phyloP scores from a whole-genome alignment of 2,113 vertebrate genomes.

The Archilochus colubris region DNA sequence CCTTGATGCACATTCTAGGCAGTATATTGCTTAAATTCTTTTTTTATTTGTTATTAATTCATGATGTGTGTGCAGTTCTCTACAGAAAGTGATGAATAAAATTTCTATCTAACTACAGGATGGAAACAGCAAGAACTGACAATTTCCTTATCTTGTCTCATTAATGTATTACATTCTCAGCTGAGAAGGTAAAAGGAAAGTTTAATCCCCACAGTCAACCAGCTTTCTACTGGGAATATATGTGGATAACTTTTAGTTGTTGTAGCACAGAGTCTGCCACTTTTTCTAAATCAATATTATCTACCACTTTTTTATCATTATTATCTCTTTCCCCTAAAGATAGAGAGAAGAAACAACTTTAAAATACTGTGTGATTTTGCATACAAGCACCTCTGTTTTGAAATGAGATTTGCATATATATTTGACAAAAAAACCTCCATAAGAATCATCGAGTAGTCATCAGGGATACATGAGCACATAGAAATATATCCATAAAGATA shows the following conservation, averaged over 20 bases:
- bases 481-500: neutral
- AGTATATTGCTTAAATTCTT: neutral
- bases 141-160: neutral
- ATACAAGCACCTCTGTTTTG: neutral
- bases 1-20: neutral
- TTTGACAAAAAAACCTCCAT: neutral
- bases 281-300: neutral
- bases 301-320: neutral
- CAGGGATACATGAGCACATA: neutral
- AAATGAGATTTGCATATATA: neutral
- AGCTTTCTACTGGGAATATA: neutral
- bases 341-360: neutral
- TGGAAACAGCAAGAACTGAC: neutral
- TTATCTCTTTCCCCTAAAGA: rapidly evolving
- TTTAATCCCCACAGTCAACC: neutral
- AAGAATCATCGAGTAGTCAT: neutral
- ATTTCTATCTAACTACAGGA: neutral
- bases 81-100: neutral
- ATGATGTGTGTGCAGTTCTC: neutral
- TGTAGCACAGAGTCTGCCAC: neutral
- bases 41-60: neutral
- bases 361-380: neutral
- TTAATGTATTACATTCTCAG: neutral
- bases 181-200: neutral
- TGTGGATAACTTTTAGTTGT: neutral